Evolutionary conservation across 1,140 invertebrate genomes (phyloP).

Genomic region (Venturia canescens): DNA sequence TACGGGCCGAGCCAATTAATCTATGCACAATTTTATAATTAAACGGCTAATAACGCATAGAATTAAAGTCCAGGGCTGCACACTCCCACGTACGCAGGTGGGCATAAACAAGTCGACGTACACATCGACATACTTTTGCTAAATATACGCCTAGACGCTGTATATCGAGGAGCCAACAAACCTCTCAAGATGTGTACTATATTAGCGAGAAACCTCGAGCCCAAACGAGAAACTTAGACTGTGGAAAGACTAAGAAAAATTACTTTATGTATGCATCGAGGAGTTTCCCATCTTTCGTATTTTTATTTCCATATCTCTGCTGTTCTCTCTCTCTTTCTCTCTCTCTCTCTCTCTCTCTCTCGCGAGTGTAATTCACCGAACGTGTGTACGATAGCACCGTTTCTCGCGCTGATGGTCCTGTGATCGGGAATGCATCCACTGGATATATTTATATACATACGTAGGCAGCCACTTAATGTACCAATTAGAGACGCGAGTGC

Average conservation of each 20-base stretch:
- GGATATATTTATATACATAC: background rate
- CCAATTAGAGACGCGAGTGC: slow-evolving; percentile 46
- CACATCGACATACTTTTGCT: slow-evolving; percentile 19
- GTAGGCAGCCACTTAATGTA: background rate
- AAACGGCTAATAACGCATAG: slow-evolving; percentile 76
- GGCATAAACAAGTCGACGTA: slow-evolving; percentile 13
- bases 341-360: slow-evolving; percentile 42
- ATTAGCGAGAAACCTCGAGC: slow-evolving; percentile 16
- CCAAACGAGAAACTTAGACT: background rate
- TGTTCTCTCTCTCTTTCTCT: slow-evolving; percentile 40
- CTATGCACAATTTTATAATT: slow-evolving; percentile 77
- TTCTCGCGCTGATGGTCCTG: slow-evolving; percentile 30
- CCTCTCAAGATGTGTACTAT: background rate
- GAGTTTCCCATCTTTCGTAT: slow-evolving; percentile 40
- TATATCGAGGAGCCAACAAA: background rate
- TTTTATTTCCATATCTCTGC: slow-evolving; percentile 41
- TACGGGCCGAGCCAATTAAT: slow-evolving; percentile 75
- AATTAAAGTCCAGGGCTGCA: slow-evolving; percentile 73
- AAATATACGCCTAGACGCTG: background rate
- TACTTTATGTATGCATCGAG: slow-evolving; percentile 8
- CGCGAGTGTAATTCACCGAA: slow-evolving; percentile 26
- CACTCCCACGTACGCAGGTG: slow-evolving; percentile 71
- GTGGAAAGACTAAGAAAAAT: slow-evolving; percentile 15
- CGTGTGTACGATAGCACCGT: slow-evolving; percentile 16
- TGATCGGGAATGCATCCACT: slow-evolving; percentile 22